Percentiles rank a stretch among this genome's conserved stretches.
Evolutionary conservation across 64 coral and sea anemone genomes (phyloP).

Genomic region (Stichodactyla mertensii): DNA sequence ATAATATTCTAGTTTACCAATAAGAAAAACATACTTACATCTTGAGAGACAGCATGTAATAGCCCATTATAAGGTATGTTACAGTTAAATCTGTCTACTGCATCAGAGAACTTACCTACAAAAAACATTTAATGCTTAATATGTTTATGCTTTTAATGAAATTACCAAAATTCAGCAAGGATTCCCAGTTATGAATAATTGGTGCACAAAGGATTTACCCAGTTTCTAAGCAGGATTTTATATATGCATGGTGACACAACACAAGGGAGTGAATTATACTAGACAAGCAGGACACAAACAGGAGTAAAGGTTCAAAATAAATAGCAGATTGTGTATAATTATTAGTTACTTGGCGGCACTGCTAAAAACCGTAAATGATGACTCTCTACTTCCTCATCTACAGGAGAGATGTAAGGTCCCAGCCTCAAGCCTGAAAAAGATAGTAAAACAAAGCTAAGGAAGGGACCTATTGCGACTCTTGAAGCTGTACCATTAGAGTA

Average conservation of each 20-base stretch:
- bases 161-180: no score
- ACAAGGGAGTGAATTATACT: no score
- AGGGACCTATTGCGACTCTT: no score
- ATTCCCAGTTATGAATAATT: no score
- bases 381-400: conserved; percentile 95
- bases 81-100: conserved; percentile 90
- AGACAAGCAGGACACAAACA: not conserved
- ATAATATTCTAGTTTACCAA: no score
- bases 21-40: conserved; percentile 42
- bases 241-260: no score
- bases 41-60: conserved; percentile 92
- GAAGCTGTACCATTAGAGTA: no score
- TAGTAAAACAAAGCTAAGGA: no score
- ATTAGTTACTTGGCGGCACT: conserved; percentile 65
- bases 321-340: not conserved
- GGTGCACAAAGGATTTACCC: no score
- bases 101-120: conserved; percentile 82
- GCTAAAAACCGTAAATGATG: conserved; percentile 87
- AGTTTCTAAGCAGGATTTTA: no score
- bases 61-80: conserved; percentile 96
- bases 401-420: conserved; percentile 68
- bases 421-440: not conserved
- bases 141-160: no score
- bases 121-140: not conserved
- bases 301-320: not conserved